Base-by-base conservation (phyloP, 1,140 invertebrate species). In the Helicorthomorpha holstii region DNA sequence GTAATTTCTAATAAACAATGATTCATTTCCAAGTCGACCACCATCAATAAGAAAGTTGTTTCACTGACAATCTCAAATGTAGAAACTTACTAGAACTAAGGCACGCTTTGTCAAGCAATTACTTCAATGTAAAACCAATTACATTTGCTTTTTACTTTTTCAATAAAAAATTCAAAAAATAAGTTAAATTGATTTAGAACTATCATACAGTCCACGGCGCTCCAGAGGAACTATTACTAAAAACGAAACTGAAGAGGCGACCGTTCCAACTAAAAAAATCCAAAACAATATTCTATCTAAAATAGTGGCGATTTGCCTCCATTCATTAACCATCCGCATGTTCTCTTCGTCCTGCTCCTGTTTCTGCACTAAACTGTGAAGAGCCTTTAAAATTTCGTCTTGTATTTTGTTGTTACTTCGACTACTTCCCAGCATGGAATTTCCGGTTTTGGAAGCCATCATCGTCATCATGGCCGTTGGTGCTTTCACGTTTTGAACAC, bases 221-320 rank as follows among this genome's bases (percentile, higher is more conserved):
- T 69, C 59, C 19, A 69, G 50, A 1, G 71, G 71, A n/a, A 73
- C 60, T 48, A 73, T 62, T 26, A 73, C 58, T 1, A 77, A 62
- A 49, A 77, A 67, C 1, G 70, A 59, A 34, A 72, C 58, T 0
- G 72, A 71, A 4, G 73, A 74, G 24, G 69, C 57, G 14, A 69
- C 53, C 1, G 75, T 75, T 21, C 69, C 64, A 19, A 70, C 54
- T 19, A 75, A 65, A 60, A 78, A 77, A 22, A 78, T 64, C 67
- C 73, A 76, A 61, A 78, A 78, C 19, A 78, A 65, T 29, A 76
- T 65, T 34, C 73, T 59, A 59, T 78, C 76, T 4, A 78, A 66
- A 48, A 68, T 66, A 55, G 72, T 64, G 12, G 76, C 76, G 22
- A 77, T 62, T 43, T 68, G 63, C 26, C 72, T 56, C 75, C 75